These are phyloP conservation scores for Matsumurasca onukii DNA, from an alignment of 1,140 invertebrate genomes.

Conservation along the genomic window DNA sequence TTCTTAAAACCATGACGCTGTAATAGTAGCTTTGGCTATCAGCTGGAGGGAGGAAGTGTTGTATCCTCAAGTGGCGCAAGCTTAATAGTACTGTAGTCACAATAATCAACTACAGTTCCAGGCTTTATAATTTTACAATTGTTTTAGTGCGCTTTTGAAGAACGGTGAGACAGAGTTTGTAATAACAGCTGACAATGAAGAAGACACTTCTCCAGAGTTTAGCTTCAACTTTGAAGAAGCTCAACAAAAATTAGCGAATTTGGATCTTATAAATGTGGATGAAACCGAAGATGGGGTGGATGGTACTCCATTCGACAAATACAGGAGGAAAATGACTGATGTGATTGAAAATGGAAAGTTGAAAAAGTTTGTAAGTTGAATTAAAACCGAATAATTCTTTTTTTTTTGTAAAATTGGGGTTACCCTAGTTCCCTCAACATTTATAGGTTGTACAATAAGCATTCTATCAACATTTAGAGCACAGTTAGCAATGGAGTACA, in stretches of 20 bases:
- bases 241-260: neutral
- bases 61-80: too few species aligned
- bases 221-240: neutral
- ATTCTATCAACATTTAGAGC: neutral
- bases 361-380: neutral
- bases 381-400: neutral
- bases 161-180: neutral
- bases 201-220: neutral
- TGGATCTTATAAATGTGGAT: neutral
- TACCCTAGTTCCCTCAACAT: neutral
- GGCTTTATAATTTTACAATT: too few species aligned
- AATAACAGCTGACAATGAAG: neutral
- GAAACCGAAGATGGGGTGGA: neutral
- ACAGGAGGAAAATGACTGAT: neutral
- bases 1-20: too few species aligned
- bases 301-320: neutral
- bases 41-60: too few species aligned
- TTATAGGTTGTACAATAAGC: neutral
- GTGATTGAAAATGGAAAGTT: neutral
- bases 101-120: too few species aligned
- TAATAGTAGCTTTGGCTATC: too few species aligned
- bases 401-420: neutral
- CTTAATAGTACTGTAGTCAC: too few species aligned
- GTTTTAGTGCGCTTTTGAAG: neutral
- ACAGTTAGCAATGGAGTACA: neutral